phyloP scores from a whole-genome alignment of 2,888 invertebrate genomes.

The Tetramorium bicarinatum region DNA sequence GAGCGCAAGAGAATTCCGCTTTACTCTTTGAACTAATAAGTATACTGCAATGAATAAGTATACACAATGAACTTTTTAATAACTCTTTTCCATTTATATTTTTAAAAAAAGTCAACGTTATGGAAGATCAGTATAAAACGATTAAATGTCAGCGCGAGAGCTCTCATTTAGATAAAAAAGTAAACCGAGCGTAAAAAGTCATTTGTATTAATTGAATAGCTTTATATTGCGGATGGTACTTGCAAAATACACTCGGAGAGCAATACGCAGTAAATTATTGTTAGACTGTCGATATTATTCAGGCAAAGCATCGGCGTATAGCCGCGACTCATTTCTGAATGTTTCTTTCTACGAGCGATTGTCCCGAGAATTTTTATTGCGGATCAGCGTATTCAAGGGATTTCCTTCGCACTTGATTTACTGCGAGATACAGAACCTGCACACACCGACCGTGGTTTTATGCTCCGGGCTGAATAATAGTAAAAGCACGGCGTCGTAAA shows the following conservation, averaged over 20 bases:
- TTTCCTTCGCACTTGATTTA: constrained; percentile 75
- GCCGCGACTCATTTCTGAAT: constrained; percentile 41
- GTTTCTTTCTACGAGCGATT: constrained; percentile 44
- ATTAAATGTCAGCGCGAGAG: constrained; percentile 2
- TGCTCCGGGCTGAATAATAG: constrained; percentile 77
- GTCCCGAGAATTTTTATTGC: constrained; percentile 68
- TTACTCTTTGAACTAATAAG: constrained; percentile 22
- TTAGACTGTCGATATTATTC: constrained; percentile 50
- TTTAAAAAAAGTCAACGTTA: background rate
- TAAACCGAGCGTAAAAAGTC: constrained; percentile 21
- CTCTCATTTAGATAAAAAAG: constrained; percentile 16
- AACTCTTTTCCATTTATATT: constrained; percentile 4
- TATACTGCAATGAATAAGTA: constrained; percentile 24
- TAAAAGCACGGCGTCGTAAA: constrained; percentile 80
- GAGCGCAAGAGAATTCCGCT: constrained; percentile 13
- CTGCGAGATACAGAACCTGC: constrained; percentile 64
- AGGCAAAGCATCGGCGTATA: constrained; percentile 12
- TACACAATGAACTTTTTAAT: constrained; percentile 30
- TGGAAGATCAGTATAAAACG: background rate
- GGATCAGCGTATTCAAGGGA: constrained; percentile 75
- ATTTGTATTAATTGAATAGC: constrained; percentile 29
- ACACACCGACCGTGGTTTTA: constrained; percentile 68
- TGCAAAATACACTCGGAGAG: constrained; percentile 25
- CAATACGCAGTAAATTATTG: constrained; percentile 49
- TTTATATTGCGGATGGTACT: constrained; percentile 27